phyloP scores from a whole-genome alignment of 2,888 invertebrate genomes.

The Rhabditophanes sp. region DNA sequence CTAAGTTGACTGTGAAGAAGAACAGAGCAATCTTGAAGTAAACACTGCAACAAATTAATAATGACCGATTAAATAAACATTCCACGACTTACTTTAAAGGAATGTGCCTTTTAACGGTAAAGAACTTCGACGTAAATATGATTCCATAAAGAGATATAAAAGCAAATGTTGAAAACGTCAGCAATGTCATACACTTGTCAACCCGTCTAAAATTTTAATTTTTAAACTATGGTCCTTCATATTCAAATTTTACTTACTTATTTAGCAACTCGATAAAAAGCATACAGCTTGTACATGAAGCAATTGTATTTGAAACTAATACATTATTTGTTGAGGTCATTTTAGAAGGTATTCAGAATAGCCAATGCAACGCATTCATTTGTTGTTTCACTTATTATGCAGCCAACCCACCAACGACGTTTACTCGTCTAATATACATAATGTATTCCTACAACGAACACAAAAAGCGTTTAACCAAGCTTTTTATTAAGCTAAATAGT shows the following conservation, averaged over 20 bases:
- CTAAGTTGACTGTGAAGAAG: slow-evolving; percentile 75
- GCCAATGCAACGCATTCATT: background rate
- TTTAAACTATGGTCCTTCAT: background rate
- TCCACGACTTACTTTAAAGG: slow-evolving; percentile 9
- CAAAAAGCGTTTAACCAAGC: too few relatives aligned
- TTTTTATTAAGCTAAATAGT: too few relatives aligned
- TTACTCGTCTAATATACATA: too few relatives aligned
- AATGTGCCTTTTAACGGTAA: slow-evolving; percentile 13
- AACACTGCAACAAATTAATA: slow-evolving; percentile 12
- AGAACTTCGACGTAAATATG: slow-evolving; percentile 18
- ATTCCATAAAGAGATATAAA: slow-evolving; percentile 23
- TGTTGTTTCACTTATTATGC: background rate
- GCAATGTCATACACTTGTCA: slow-evolving; percentile 15
- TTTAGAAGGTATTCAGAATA: background rate
- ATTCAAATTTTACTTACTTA: slow-evolving; percentile 11
- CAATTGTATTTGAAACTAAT: slow-evolving; percentile 8
- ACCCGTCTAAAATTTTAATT: slow-evolving; percentile 13
- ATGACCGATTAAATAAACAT: background rate
- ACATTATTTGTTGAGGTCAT: background rate
- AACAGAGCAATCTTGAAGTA: slow-evolving; percentile 57
- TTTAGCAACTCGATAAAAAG: slow-evolving; percentile 25
- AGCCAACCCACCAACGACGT: too few relatives aligned
- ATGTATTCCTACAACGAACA: too few relatives aligned
- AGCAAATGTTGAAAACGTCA: slow-evolving; percentile 25
- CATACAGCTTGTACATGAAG: slow-evolving; percentile 26